Evolutionary conservation across 2,888 invertebrate species (phyloP).

Genomic region (Pyrrhosoma nymphula): DNA sequence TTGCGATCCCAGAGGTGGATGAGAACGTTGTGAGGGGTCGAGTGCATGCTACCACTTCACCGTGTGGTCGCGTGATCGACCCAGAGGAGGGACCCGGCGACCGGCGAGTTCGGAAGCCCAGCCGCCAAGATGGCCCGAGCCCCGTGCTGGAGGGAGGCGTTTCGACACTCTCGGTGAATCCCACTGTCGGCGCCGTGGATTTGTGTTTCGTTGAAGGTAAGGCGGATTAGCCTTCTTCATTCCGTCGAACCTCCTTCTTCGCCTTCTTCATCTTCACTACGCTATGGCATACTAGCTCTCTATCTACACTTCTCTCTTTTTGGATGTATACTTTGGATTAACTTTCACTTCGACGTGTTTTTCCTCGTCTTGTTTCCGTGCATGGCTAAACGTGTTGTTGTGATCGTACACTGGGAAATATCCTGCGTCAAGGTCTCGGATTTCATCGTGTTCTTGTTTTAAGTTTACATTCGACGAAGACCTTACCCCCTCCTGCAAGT

Average conservation of each 20-base stretch:
- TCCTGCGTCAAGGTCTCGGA: too few relatives aligned
- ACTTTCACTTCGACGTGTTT: neutral
- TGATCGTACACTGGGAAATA: neutral
- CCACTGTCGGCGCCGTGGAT: constrained; percentile 56
- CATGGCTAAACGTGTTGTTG: neutral
- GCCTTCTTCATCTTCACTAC: neutral
- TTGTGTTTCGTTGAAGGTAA: constrained; percentile 65
- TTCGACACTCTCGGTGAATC: constrained; percentile 47
- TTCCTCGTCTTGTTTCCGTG: neutral
- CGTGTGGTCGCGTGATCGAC: neutral
- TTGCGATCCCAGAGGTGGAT: neutral
- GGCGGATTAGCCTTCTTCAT: neutral
- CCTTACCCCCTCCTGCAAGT: too few relatives aligned
- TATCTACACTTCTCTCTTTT: neutral
- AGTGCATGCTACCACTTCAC: neutral
- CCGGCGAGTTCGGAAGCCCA: neutral
- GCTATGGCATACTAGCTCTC: neutral
- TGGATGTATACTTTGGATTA: neutral
- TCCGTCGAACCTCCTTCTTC: too few relatives aligned
- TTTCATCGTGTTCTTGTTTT: too few relatives aligned
- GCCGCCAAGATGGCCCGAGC: neutral
- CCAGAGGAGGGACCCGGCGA: neutral
- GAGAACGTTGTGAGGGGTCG: neutral
- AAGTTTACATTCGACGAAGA: too few relatives aligned
- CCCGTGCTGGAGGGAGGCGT: constrained; percentile 41